Percentiles rank a stretch among this genome's conserved stretches.
phyloP scores from a whole-genome alignment of 2,113 vertebrate genomes.

The Hemiscyllium ocellatum region DNA sequence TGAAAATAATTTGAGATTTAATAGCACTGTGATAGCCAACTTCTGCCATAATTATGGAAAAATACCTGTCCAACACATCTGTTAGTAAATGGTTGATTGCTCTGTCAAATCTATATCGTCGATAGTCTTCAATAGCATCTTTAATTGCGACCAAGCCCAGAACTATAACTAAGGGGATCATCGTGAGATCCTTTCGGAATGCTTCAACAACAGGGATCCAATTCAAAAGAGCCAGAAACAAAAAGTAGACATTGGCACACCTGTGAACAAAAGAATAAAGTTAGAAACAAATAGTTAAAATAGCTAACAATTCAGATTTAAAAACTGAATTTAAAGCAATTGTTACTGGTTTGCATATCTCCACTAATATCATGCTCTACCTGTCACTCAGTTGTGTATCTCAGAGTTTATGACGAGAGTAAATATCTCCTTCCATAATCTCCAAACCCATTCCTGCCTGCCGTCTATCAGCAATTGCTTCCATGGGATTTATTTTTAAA shows the following conservation, averaged over 20 bases:
- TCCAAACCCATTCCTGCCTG: not conserved
- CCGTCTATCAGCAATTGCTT: not conserved
- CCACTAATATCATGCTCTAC: not conserved
- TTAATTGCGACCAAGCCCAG: slow-evolving; percentile 36
- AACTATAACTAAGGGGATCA: slow-evolving; percentile 35
- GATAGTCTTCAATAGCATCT: slow-evolving; percentile 38
- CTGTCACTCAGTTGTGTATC: not conserved
- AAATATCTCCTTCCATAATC: not conserved
- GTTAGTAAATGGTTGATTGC: slow-evolving; percentile 19
- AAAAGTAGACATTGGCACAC: slow-evolving; percentile 37
- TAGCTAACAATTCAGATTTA: not conserved
- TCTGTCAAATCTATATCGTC: slow-evolving; percentile 28
- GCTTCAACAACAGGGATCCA: slow-evolving; percentile 36
- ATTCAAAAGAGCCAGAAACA: slow-evolving; percentile 36
- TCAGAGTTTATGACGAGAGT: not conserved
- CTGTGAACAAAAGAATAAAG: slow-evolving; percentile 6
- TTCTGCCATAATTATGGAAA: not conserved
- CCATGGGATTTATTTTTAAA: not conserved
- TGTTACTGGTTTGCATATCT: not conserved
- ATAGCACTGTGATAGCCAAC: not conserved
- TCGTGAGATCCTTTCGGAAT: slow-evolving; percentile 38
- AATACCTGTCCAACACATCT: not conserved
- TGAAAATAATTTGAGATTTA: not conserved
- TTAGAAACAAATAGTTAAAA: not conserved
- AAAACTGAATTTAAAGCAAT: not conserved